Evolutionary conservation across 2,888 invertebrate species (phyloP), one percentile per base, ranked within the genome.

Genomic region (Drosophila robusta): DNA sequence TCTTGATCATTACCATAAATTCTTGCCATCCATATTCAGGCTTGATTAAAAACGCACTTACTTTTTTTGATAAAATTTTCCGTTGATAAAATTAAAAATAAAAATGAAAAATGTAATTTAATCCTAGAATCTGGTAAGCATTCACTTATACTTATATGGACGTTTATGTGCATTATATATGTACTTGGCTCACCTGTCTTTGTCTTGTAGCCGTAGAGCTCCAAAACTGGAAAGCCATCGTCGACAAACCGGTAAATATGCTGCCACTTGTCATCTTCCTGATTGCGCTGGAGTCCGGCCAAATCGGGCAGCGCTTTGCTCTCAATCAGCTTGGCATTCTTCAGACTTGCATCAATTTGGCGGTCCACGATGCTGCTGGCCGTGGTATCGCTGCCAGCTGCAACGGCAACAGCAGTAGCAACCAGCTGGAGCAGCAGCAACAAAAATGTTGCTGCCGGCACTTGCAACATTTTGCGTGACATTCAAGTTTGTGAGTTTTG

Each of bases 221-320:
- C 92, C 72, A 92, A 81, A 52, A 92, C 90, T 6, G 92, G 91
- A 72, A 92, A 86, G 34, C 92, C 92, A 69, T 92, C 91, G 61
- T 92, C 91, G 78, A 91, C 84, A 73, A 91, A 92, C 56, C 89
- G 91, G 52, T 86, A 80, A 61, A 91, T 88, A 39, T 91, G 91
- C 68, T 91, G 91, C 91, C 90, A 91, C 67, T 91, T 90, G 38
- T 91, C 92, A 62, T 91, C 91, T 60, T 90, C 90, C 76, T 73
- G 83, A 56, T 71, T 79, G 65, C 70, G 73, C 36, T 78, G 79
- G 66, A 82, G 75, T 60, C 72, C 83, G 11, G 70, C 71, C 62
- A 91, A 80, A 67, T 92, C 92, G 69, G 92, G 92, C 79, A 92
- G 89, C 58, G 90, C 81, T 85, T 91, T 91, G 78, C 87, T 90